Evolutionary conservation across 2,113 vertebrate species (phyloP).

Genomic region (Sebastes fasciatus): DNA sequence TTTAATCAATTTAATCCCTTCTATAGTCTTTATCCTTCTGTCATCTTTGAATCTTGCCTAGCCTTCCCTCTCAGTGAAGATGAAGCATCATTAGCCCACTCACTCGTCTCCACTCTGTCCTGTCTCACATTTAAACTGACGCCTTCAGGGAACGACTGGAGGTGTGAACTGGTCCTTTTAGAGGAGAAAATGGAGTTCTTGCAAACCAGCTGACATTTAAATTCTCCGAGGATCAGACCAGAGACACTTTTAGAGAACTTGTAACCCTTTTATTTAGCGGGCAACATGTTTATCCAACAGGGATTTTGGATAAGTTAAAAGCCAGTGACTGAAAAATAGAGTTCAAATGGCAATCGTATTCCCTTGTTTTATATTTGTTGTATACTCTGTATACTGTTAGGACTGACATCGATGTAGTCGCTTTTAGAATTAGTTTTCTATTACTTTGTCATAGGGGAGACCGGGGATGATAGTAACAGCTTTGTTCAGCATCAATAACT

Average conservation of each 20-base stretch:
- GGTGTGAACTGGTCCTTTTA: conserved; percentile 58
- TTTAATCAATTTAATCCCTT: neutral
- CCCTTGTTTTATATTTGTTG: neutral
- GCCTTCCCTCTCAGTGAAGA: neutral
- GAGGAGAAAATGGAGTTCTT: conserved; percentile 57
- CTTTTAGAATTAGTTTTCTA: neutral
- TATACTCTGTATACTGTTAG: neutral
- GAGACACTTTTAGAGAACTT: conserved; percentile 26
- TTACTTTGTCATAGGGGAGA: neutral
- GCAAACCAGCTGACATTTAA: conserved; percentile 46
- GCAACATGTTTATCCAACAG: neutral
- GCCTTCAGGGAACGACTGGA: conserved; percentile 9
- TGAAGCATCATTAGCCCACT: conserved; percentile 3
- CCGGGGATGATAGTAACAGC: too few species aligned
- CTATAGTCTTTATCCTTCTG: neutral
- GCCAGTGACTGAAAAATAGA: neutral
- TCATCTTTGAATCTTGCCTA: neutral
- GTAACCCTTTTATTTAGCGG: conserved; percentile 6
- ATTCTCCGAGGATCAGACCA: conserved; percentile 38
- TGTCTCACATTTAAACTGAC: conserved; percentile 22
- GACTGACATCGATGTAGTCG: neutral
- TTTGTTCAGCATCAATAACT: too few species aligned
- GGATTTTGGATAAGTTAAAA: neutral
- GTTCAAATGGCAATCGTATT: neutral
- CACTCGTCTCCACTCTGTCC: neutral